These are phyloP conservation scores for Leptoteleia sp. DNA, from an alignment of 1,140 invertebrate species.

Conservation along the genomic window DNA sequence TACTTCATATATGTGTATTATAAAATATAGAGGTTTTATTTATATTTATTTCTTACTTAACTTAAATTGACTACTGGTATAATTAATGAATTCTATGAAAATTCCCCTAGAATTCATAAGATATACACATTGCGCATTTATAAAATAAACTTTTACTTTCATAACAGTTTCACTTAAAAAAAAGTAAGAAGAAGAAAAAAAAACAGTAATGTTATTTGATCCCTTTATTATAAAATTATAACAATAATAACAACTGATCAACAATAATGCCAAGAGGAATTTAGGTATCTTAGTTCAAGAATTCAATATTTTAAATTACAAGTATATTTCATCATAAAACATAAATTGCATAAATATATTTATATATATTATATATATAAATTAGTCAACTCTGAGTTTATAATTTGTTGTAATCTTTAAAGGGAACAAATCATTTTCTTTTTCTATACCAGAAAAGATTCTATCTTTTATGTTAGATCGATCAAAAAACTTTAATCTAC, in stretches of 20 bases:
- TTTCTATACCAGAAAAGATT: slow-evolving; percentile 1
- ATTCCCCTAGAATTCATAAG: slow-evolving; percentile 1
- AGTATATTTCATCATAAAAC: neutral
- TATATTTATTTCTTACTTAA: slow-evolving; percentile 42
- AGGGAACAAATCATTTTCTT: slow-evolving; percentile 41
- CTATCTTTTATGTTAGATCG: slow-evolving; percentile 15
- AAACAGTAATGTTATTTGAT: slow-evolving; percentile 17
- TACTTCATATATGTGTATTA: slow-evolving; percentile 45
- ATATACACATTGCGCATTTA: slow-evolving; percentile 31
- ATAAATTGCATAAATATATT: neutral
- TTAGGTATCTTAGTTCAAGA: neutral
- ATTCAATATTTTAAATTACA: neutral
- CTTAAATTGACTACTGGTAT: slow-evolving; percentile 51
- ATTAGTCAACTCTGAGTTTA: neutral
- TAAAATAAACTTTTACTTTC: slow-evolving; percentile 37
- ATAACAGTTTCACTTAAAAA: slow-evolving; percentile 27
- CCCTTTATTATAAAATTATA: slow-evolving; percentile 25
- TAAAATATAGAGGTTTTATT: slow-evolving; percentile 56
- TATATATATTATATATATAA: too few species aligned
- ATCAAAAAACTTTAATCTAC: neutral
- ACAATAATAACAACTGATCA: slow-evolving; percentile 10
- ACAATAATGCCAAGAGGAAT: neutral
- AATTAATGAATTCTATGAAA: slow-evolving; percentile 39
- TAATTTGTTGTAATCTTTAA: slow-evolving; percentile 8
- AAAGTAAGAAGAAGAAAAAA: slow-evolving; percentile 20